These are phyloP conservation scores for Acanthurus lineatus DNA, from an alignment of 2,797 vertebrate species.

Conservation along the genomic window DNA sequence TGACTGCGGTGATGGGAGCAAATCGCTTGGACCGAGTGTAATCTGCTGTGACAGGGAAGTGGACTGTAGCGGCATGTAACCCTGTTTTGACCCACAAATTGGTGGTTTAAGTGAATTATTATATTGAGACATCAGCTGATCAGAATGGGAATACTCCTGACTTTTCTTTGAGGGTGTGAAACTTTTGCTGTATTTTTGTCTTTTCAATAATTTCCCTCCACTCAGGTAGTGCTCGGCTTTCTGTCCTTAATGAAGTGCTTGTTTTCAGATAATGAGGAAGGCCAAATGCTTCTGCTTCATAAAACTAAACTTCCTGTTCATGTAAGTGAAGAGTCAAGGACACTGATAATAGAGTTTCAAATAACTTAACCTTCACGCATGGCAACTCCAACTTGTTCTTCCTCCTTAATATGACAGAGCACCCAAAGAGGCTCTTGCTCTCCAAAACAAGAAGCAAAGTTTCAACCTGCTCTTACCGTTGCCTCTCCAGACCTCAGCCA, in stretches of 20 bases:
- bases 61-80: constrained; percentile 29
- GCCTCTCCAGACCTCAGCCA: constrained; percentile 98
- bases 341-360: constrained; percentile 40
- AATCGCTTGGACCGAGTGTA: constrained; percentile 41
- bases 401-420: not conserved
- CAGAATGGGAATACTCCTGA: not conserved
- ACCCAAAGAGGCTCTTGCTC: not conserved
- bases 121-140: not conserved
- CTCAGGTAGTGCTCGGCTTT: not conserved
- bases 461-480: constrained; percentile 87
- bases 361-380: constrained; percentile 23
- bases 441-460: not conserved
- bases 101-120: constrained; percentile 15
- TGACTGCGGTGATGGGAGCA: constrained; percentile 52
- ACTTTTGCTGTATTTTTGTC: not conserved
- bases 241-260: constrained; percentile 27
- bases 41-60: constrained; percentile 68
- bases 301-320: constrained; percentile 24
- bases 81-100: constrained; percentile 36
- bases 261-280: constrained; percentile 24
- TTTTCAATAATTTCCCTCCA: not conserved
- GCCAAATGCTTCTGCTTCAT: constrained; percentile 16
- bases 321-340: constrained; percentile 22
- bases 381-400: not conserved
- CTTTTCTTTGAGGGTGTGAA: not conserved